These are phyloP conservation scores for Planiliza haematocheilus DNA, from an alignment of 2,113 vertebrate species.

Conservation along the genomic window DNA sequence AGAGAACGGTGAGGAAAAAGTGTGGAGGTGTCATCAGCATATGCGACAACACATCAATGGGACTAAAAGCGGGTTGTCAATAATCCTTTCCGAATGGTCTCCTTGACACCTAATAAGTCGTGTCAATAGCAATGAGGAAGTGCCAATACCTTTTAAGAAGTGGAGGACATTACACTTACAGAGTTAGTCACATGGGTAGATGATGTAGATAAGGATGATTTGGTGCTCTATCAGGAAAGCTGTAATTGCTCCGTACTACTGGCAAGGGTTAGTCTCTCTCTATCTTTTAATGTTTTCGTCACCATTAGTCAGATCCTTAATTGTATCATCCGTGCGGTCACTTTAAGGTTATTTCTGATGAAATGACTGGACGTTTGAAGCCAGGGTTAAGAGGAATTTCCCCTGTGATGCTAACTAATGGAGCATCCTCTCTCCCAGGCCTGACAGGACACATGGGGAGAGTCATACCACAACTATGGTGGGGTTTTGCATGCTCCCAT, in stretches of 20 bases:
- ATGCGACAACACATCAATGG: conserved; percentile 77
- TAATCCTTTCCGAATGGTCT: conserved; percentile 81
- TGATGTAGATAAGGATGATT: conserved; percentile 53
- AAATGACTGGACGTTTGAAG: conserved; percentile 21
- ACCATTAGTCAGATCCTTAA: conserved; percentile 25
- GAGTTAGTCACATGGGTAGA: conserved; percentile 60
- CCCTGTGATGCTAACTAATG: conserved; percentile 46
- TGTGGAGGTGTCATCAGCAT: conserved; percentile 52
- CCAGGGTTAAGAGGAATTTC: conserved; percentile 60
- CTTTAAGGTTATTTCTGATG: conserved; percentile 47
- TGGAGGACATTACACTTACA: conserved; percentile 59
- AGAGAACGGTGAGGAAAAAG: conserved; percentile 20
- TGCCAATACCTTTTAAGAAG: conserved; percentile 83
- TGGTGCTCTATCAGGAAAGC: conserved; percentile 23
- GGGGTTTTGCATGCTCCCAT: conserved; percentile 83
- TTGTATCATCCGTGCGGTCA: conserved; percentile 16
- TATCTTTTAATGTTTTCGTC: conserved; percentile 8
- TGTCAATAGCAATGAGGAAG: conserved; percentile 86
- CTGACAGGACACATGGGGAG: conserved; percentile 75
- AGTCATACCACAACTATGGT: conserved; percentile 80
- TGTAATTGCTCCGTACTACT: conserved; percentile 13
- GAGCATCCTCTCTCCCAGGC: conserved; percentile 71
- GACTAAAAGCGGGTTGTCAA: conserved; percentile 80
- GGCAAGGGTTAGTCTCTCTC: neutral
- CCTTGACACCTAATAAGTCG: conserved; percentile 83